phyloP scores from a whole-genome alignment of 1,140 invertebrate species.

The Lanistes nyassanus region DNA sequence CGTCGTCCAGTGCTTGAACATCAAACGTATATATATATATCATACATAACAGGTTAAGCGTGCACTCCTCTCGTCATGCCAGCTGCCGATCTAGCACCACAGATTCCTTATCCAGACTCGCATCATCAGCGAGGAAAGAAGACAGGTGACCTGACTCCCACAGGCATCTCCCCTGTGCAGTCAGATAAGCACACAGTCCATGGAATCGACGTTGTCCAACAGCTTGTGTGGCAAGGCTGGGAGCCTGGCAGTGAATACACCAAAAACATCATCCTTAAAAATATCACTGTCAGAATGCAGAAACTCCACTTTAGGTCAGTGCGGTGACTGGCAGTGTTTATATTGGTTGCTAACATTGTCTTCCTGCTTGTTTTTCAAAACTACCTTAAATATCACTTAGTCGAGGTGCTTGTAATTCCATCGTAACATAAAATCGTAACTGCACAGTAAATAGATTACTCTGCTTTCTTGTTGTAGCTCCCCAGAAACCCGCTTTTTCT shows the following conservation, averaged over 20 bases:
- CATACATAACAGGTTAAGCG: no score
- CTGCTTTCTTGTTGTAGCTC: conserved; percentile 44
- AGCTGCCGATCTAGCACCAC: conserved; percentile 26
- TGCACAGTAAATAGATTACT: no score
- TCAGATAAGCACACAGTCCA: conserved; percentile 39
- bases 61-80: conserved; percentile 27
- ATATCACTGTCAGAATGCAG: conserved; percentile 62
- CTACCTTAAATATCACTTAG: neutral
- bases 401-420: neutral
- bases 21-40: no score
- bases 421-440: no score
- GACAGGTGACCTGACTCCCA: neutral
- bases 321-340: neutral
- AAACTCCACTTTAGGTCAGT: conserved; percentile 66
- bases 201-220: conserved; percentile 61
- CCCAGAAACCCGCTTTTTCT: conserved; percentile 60
- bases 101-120: conserved; percentile 9
- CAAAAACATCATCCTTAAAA: conserved; percentile 64
- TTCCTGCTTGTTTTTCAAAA: neutral
- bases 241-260: conserved; percentile 65
- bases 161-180: conserved; percentile 15
- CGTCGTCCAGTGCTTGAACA: no score
- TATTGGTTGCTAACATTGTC: neutral
- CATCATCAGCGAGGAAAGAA: conserved; percentile 7
- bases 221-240: conserved; percentile 63